These are phyloP conservation scores for Xerus rutilus DNA, from an alignment of 2,797 vertebrate species.

Conservation along the genomic window DNA sequence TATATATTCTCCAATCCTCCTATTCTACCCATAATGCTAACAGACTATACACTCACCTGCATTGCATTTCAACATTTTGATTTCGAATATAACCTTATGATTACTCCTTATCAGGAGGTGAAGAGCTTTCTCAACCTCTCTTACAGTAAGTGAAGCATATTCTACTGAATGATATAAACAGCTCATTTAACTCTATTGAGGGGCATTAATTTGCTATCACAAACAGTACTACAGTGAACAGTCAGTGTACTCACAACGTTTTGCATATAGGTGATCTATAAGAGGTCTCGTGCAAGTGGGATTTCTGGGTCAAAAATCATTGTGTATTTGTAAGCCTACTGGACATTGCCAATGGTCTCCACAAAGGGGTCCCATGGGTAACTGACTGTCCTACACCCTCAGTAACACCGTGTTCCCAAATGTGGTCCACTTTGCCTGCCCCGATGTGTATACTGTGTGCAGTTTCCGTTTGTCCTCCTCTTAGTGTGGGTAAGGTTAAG, in stretches of 20 bases:
- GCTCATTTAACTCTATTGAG: background rate
- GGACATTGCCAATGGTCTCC: background rate
- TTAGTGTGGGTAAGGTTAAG: background rate
- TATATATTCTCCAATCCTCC: background rate
- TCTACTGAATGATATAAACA: background rate
- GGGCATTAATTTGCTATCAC: background rate
- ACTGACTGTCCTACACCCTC: background rate
- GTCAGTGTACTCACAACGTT: background rate
- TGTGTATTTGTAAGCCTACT: background rate
- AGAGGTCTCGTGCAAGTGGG: background rate
- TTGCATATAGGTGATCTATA: background rate
- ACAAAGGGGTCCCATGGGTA: background rate
- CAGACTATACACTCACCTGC: background rate
- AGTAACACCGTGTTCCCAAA: background rate
- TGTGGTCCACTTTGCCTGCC: background rate
- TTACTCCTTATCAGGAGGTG: background rate
- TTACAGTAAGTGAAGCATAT: background rate
- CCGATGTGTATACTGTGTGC: background rate
- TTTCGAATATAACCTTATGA: background rate
- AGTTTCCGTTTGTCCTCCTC: constrained; percentile 15
- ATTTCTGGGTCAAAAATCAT: background rate
- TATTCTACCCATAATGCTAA: background rate
- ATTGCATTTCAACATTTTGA: constrained; percentile 38
- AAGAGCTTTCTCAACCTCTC: background rate
- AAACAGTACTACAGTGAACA: background rate